phyloP scores from a whole-genome alignment of 2,888 invertebrate genomes.

The Erebia epiphron region DNA sequence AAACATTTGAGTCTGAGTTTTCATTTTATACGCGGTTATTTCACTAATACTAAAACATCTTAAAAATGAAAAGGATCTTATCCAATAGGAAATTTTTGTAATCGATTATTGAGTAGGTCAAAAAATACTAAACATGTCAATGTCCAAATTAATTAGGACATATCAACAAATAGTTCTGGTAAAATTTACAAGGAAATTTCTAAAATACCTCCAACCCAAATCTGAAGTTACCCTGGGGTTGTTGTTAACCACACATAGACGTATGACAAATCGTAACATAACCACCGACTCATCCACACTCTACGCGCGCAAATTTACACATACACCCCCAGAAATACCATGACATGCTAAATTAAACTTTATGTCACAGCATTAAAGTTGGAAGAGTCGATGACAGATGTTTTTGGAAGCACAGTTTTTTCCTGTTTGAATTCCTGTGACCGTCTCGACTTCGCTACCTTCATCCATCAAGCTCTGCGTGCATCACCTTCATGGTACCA shows the following conservation, averaged over 20 bases:
- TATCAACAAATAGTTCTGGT: conserved; percentile 2
- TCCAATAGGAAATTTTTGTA: no score
- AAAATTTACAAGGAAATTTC: conserved; percentile 65
- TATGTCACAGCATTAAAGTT: conserved; percentile 47
- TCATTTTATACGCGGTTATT: no score
- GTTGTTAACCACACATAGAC: conserved; percentile 71
- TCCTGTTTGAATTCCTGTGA: conserved; percentile 66
- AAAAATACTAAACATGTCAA: conserved; percentile 4
- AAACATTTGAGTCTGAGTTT: no score
- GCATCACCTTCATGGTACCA: conserved; percentile 75
- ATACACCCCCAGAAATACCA: conserved; percentile 9
- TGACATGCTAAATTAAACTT: conserved; percentile 41
- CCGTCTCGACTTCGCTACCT: conserved; percentile 67
- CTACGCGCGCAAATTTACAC: conserved; percentile 32
- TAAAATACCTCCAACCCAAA: conserved; percentile 74
- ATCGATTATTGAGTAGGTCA: not conserved
- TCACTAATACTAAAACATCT: no score
- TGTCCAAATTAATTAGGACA: conserved; percentile 2
- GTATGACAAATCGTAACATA: conserved; percentile 82
- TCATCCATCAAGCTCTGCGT: conserved; percentile 80
- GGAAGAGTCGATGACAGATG: conserved; percentile 43
- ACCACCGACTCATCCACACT: conserved; percentile 60
- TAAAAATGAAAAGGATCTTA: no score
- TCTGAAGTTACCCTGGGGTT: conserved; percentile 41
- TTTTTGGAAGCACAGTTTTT: conserved; percentile 30